A percentile compares a stretch with the other conserved stretches of the same genome.
phyloP scores from a whole-genome alignment of 2,113 vertebrate genomes.

The Proterorhinus semilunaris region DNA sequence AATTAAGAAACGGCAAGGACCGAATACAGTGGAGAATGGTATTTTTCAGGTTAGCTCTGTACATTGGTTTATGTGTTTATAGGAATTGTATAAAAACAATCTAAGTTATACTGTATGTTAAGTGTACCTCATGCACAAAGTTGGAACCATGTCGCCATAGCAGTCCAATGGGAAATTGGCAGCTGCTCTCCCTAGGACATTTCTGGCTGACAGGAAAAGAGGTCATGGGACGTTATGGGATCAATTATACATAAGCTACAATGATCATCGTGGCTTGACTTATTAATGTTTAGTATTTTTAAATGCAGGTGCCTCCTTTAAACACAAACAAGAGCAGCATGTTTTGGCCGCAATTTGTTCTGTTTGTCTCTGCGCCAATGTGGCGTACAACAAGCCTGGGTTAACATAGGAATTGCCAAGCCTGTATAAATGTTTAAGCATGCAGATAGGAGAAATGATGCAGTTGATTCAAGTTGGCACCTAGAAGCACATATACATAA shows the following conservation, averaged over 20 bases:
- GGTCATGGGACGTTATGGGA: constrained; percentile 32
- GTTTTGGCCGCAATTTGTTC: constrained; percentile 17
- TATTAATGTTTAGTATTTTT: constrained; percentile 26
- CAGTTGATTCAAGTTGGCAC: constrained; percentile 19
- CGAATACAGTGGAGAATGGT: constrained; percentile 3
- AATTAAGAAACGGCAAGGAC: constrained; percentile 22
- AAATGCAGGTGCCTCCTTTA: constrained; percentile 7
- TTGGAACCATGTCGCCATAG: constrained; percentile 20
- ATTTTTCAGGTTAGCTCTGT: constrained; percentile 24
- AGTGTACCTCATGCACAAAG: constrained; percentile 36
- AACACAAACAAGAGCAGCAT: constrained; percentile 18
- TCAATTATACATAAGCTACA: constrained; percentile 45
- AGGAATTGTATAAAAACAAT: constrained; percentile 19
- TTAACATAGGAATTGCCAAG: neutral
- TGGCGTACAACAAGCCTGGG: constrained; percentile 7
- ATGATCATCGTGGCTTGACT: constrained; percentile 28
- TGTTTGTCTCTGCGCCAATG: constrained; percentile 11
- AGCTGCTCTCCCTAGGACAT: constrained; percentile 54
- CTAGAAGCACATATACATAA: constrained; percentile 23
- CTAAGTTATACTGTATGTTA: constrained; percentile 10
- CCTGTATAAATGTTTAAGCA: neutral
- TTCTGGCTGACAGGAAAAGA: constrained; percentile 36
- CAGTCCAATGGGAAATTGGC: constrained; percentile 50
- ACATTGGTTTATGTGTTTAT: constrained; percentile 27
- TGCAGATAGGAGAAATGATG: neutral